These are phyloP conservation scores for Glossophaga mutica DNA, from an alignment of 2,797 vertebrate genomes.

Conservation along the genomic window DNA sequence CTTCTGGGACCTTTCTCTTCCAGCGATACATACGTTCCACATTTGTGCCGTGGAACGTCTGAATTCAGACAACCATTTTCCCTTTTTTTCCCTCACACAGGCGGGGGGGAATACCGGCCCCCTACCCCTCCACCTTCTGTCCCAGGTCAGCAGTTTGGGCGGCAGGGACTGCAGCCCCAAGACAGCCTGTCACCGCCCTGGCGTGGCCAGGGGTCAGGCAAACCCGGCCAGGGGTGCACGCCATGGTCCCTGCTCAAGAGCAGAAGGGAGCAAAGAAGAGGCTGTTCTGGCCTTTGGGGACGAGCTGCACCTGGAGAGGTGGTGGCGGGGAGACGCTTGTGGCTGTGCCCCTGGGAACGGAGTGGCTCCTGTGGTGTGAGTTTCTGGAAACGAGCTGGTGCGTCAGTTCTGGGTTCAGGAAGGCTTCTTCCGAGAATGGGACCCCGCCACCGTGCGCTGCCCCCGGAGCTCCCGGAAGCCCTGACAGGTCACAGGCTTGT, in stretches of 20 bases:
- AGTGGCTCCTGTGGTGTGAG: fast-evolving
- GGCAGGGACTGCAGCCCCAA: not conserved
- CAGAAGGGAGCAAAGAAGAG: not conserved
- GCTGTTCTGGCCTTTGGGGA: not conserved
- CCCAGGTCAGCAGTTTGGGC: too few relatives aligned
- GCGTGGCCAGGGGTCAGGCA: fast-evolving
- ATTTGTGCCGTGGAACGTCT: not conserved
- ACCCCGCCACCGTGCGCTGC: fast-evolving
- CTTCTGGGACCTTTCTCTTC: not conserved
- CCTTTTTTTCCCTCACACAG: not conserved
- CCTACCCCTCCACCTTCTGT: fast-evolving
- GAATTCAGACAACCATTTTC: not conserved
- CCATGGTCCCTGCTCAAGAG: not conserved
- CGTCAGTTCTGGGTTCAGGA: fast-evolving
- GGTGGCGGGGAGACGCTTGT: fast-evolving
- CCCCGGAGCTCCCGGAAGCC: fast-evolving
- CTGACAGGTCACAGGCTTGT: not conserved
- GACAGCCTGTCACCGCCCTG: not conserved
- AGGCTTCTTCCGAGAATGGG: not conserved
- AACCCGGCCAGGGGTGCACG: fast-evolving
- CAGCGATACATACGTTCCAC: not conserved
- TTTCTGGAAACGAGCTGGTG: fast-evolving
- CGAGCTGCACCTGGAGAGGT: fast-evolving
- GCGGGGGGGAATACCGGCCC: fast-evolving
- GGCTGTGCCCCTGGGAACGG: fast-evolving